phyloP scores from a whole-genome alignment of 1,140 invertebrate species.

The Dendrolimus punctatus region DNA sequence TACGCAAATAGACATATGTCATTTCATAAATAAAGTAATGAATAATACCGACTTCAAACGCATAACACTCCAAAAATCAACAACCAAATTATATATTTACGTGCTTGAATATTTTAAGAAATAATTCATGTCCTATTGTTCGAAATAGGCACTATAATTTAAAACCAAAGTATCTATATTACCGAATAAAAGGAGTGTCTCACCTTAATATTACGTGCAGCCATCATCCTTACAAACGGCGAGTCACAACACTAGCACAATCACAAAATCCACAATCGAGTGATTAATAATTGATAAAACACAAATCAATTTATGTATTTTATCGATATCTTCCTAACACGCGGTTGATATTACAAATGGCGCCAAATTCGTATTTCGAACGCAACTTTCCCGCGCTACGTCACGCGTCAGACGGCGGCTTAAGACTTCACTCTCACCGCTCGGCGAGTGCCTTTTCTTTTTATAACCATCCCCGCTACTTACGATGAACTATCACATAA shows the following conservation, averaged over 20 bases:
- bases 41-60: too few relatives aligned
- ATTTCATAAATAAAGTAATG: too few relatives aligned
- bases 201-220: constrained; percentile 55
- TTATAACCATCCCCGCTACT: constrained; percentile 60
- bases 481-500: constrained; percentile 50
- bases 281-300: constrained; percentile 19
- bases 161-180: too few relatives aligned
- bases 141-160: too few relatives aligned
- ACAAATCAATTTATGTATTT: constrained; percentile 2
- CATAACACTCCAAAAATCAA: too few relatives aligned
- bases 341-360: constrained; percentile 15
- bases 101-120: too few relatives aligned
- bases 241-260: constrained; percentile 41
- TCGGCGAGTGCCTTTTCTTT: constrained; percentile 54
- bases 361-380: constrained; percentile 37
- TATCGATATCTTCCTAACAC: constrained; percentile 4
- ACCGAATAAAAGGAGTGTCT: neutral
- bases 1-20: too few relatives aligned
- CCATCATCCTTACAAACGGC: constrained; percentile 45
- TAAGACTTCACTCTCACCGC: constrained; percentile 56
- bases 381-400: constrained; percentile 41
- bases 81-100: too few relatives aligned
- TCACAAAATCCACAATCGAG: constrained; percentile 27
- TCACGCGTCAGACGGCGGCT: constrained; percentile 33
- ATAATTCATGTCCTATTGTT: too few relatives aligned